Evolutionary conservation across 2,797 vertebrate genomes (phyloP), one percentile per base, ranked within the genome.

Genomic region (Molossus alvarezi): DNA sequence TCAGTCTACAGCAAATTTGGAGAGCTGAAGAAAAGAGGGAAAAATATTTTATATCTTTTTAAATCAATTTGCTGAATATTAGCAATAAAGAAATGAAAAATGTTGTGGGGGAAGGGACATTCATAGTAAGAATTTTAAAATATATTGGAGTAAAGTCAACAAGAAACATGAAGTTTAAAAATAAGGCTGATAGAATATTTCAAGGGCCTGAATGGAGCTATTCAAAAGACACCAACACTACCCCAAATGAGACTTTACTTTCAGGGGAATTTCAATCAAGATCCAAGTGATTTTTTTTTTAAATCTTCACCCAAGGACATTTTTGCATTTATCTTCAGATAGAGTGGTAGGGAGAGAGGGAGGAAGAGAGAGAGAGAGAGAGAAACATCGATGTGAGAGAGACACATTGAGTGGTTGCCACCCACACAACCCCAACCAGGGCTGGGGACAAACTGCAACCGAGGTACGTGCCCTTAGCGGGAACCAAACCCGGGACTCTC

Each of bases 161-260:
- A 69, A 67, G 72, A 76, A 69, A 88, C 48, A 20, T 12, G 41
- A n/a, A 37, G 27, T 69, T 96, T 55, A 33, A 72, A 90, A 80
- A 37, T 71, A 79, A 96, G 9, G 8, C 67, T 84, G 48, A 53
- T 51, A 67, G 53, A 84, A 58, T 55, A 87, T 60, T 60, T 65
- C 85, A 29, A 82, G 14, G 72, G 17, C 18, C 60, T 72, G 29
- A 10, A 87, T 62, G 41, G 23, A 11, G 33, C 37, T 14, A n/a
- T 48, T 83, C 13, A 18, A 29, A 83, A 29, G 27, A 80, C 2
- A 65, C 48, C 33, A 41, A 5, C 29, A 8, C 3, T 21, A 15
- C 1, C 9, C n/a, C 79, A 91, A 33, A 77, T 89, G 62, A 67
- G 81, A 65, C 9, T 58, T 3, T 58, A 77, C 9, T 27, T 21